Base-by-base conservation (phyloP, 2,888 invertebrate genomes). In the Nebria brevicollis region DNA sequence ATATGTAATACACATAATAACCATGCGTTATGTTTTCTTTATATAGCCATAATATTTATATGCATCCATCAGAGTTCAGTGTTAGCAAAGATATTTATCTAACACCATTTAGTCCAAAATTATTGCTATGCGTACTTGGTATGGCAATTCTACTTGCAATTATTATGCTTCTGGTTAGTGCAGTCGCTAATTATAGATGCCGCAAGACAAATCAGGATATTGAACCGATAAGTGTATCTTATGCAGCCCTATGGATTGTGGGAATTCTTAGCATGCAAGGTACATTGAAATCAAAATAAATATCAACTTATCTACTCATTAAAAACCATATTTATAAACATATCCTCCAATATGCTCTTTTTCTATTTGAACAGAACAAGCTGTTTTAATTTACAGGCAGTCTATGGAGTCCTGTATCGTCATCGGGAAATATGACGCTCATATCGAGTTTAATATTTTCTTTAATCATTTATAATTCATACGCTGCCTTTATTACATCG, bases 211-310 rank as follows among this genome's bases (percentile, higher is more conserved):
- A 83, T 84, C 85, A 64, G 79, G 86, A 34, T 83, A 86, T 15
- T 68, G 86, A 88, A 75, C 86, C 84, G 73, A 89, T 88, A 86
- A 90, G 86, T 83, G 89, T 90, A 34, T 90, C 91, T 0, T 93
- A 93, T 84, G 91, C 92, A 0, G 85, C 92, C 0, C 87, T 93
- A 70, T 93, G 93, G 93, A 91, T 92, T 13, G 90, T 91, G 43
- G 92, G 92, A 77, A 91, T 93, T 83, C 90, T 93, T 84, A 92
- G 92, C 84, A 93, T 93, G 88, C 93, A 93, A 91, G 93, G 93
- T 93, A 82, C 13, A 34, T 5, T 34, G 5, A 34, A 64, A 68
- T 8, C 15, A 65, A 13, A 1, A 66, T 66, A 2, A 66, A 66
- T 15, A 66, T 66, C 4, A 13, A 66, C 7, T 66, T 66, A 6